A percentile compares a stretch with the other conserved stretches of the same genome.
These are phyloP conservation scores for Eumerus sabulonum DNA, from an alignment of 2,888 invertebrate genomes.

Conservation along the genomic window DNA sequence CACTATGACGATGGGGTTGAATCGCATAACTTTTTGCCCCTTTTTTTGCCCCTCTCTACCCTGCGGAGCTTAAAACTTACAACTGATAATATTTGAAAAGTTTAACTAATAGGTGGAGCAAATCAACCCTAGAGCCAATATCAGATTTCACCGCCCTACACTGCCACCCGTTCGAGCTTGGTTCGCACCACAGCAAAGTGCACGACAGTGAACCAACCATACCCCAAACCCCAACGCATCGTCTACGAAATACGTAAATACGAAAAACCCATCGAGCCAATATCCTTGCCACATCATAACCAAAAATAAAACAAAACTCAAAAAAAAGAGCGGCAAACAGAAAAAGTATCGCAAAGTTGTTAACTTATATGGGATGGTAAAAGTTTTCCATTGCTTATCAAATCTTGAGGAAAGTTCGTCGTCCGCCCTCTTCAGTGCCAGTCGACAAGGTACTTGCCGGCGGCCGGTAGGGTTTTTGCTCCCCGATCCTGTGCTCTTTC, in stretches of 20 bases:
- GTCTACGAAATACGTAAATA: slow-evolving; percentile 35
- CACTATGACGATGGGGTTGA: slow-evolving; percentile 15
- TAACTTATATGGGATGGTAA: slow-evolving; percentile 67
- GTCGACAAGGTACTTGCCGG: background rate
- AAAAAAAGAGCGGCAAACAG: slow-evolving; percentile 13
- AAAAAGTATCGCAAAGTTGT: slow-evolving; percentile 62
- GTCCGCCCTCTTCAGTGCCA: slow-evolving; percentile 23
- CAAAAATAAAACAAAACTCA: slow-evolving; percentile 8
- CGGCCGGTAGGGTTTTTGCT: no score
- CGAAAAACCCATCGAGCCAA: slow-evolving; percentile 61
- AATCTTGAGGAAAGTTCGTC: slow-evolving; percentile 54
- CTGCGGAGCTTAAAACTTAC: slow-evolving; percentile 33
- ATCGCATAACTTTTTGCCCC: background rate
- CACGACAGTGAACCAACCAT: background rate
- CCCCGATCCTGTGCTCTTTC: background rate
- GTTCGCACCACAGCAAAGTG: slow-evolving; percentile 8
- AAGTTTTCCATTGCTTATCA: slow-evolving; percentile 67
- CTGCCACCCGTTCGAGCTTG: no score
- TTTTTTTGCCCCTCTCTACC: background rate
- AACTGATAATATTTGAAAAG: slow-evolving; percentile 64
- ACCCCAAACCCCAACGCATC: background rate
- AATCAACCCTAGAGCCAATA: slow-evolving; percentile 21
- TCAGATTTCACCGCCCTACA: background rate
- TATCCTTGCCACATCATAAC: slow-evolving; percentile 52
- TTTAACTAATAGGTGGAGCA: slow-evolving; percentile 58